These are phyloP conservation scores for Columba janthina DNA, from an alignment of 2,113 vertebrate species.

Conservation along the genomic window DNA sequence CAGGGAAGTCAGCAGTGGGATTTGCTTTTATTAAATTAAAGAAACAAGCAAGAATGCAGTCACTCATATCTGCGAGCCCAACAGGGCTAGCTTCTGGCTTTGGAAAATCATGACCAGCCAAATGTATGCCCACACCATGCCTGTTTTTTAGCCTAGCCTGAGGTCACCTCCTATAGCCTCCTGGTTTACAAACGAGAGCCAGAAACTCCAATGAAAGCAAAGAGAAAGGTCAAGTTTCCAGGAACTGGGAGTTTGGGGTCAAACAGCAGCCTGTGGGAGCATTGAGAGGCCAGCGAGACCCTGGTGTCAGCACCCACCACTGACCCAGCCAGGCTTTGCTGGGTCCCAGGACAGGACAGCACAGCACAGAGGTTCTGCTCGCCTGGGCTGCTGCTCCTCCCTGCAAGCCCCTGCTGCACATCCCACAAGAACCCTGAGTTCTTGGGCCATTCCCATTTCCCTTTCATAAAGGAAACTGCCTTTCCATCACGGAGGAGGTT, in stretches of 20 bases:
- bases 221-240: background rate
- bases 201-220: background rate
- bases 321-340: background rate
- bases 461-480: background rate
- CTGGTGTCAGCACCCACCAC: fast-evolving
- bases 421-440: background rate
- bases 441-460: background rate
- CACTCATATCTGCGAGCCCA: background rate
- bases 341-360: background rate
- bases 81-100: background rate
- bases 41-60: background rate
- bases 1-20: background rate
- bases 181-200: background rate
- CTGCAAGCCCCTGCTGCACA: background rate
- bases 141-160: background rate
- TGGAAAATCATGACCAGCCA: background rate
- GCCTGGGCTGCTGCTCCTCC: background rate
- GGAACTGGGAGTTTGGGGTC: background rate
- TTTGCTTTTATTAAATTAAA: background rate
- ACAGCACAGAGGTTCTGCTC: background rate
- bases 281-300: fast-evolving
- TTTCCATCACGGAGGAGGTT: background rate
- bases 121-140: fast-evolving
- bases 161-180: background rate
- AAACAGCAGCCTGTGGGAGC: background rate